Percentiles rank a stretch among this genome's conserved stretches.
phyloP scores from a whole-genome alignment of 1,140 invertebrate species.

The Drosophila ohnishii region DNA sequence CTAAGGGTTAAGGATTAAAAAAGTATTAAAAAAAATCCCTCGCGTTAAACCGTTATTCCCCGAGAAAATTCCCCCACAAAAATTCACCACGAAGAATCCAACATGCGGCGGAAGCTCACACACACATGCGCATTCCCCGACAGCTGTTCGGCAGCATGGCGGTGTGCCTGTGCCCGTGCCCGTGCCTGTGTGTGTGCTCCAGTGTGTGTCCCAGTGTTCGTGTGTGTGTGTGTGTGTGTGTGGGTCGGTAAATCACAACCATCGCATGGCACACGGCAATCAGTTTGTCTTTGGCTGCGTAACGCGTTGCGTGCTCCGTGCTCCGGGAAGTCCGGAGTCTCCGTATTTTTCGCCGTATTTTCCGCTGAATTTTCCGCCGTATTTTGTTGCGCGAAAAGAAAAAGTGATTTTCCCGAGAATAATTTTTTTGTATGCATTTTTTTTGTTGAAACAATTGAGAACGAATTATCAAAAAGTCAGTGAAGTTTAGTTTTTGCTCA shows the following conservation, averaged over 20 bases:
- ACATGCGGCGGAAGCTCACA: conserved; percentile 27
- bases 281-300: conserved; percentile 79
- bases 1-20: background rate
- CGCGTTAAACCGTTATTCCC: conserved; percentile 8
- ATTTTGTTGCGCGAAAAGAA: conserved; percentile 12
- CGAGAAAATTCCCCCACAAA: conserved; percentile 13
- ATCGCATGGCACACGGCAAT: conserved; percentile 76
- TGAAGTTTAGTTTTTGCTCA: background rate
- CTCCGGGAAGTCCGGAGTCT: conserved; percentile 33
- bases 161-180: conserved; percentile 19
- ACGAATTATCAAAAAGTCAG: conserved; percentile 11
- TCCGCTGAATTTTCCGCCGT: conserved; percentile 8
- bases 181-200: background rate
- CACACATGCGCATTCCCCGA: conserved; percentile 54
- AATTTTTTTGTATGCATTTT: conserved; percentile 11
- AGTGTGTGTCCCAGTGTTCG: conserved; percentile 9
- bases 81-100: conserved; percentile 19
- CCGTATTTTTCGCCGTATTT: background rate
- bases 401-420: conserved; percentile 5
- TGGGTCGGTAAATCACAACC: conserved; percentile 79
- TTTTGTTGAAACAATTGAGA: conserved; percentile 9
- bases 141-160: conserved; percentile 52
- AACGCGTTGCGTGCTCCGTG: conserved; percentile 74
- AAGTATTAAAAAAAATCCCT: background rate
- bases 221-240: conserved; percentile 50